A percentile compares a stretch with the other conserved stretches of the same genome.
Conservation (phyloP, 2,113 vertebrate genomes). For the Arvicanthis niloticus region DNA sequence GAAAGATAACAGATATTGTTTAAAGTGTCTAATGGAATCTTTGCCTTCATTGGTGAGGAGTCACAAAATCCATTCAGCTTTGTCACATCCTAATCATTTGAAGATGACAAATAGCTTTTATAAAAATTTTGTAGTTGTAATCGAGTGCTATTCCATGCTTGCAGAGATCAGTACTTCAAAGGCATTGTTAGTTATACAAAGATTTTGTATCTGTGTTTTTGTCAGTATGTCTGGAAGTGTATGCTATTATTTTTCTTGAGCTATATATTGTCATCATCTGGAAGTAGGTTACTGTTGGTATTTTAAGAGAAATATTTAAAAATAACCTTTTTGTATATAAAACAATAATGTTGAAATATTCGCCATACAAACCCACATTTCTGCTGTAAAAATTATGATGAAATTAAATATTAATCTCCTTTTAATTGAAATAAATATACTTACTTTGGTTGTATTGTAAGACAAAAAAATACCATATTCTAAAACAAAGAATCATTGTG, state of each 20-base stretch:
- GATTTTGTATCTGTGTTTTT: background rate
- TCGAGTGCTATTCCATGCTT: background rate
- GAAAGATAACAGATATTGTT: background rate
- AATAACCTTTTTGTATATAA: background rate
- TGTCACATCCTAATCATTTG: background rate
- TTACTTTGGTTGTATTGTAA: background rate
- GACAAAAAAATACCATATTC: background rate
- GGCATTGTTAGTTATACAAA: background rate
- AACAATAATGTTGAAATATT: constrained; percentile 37
- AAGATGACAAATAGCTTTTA: background rate
- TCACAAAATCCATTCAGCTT: background rate
- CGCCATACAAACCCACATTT: accelerated
- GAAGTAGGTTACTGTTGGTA: background rate
- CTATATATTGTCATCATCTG: background rate
- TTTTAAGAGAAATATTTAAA: background rate
- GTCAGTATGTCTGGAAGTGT: background rate
- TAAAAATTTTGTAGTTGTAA: constrained; percentile 14
- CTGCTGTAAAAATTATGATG: background rate
- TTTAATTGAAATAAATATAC: background rate
- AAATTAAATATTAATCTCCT: background rate
- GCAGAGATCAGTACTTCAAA: background rate
- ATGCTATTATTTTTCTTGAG: background rate
- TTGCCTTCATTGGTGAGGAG: background rate
- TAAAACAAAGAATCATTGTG: background rate
- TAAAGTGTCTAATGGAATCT: background rate